phyloP scores from a whole-genome alignment of 92 coral and sea anemone species.

The Porites evermanni region DNA sequence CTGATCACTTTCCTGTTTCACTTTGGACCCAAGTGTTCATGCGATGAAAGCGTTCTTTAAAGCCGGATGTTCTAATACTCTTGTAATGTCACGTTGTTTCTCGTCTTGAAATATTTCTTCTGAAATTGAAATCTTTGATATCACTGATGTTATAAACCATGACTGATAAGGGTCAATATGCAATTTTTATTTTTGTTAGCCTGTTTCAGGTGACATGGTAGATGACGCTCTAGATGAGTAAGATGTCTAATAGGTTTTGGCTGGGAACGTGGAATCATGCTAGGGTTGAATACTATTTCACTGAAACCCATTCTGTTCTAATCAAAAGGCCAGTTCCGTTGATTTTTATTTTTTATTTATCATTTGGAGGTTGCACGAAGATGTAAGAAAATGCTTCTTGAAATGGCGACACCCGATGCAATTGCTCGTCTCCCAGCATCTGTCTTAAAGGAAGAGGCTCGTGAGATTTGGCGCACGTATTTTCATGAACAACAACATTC shows the following conservation, averaged over 20 bases:
- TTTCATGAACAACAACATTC: slow-evolving; percentile 78
- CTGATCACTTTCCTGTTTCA: too few species aligned
- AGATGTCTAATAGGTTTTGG: too few species aligned
- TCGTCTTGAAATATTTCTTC: too few species aligned
- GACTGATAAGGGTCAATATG: too few species aligned
- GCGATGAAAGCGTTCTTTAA: too few species aligned
- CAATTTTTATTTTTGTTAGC: too few species aligned
- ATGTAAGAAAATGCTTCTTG: slow-evolving; percentile 64
- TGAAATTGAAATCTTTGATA: too few species aligned
- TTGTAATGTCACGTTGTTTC: too few species aligned
- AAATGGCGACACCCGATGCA: slow-evolving; percentile 88
- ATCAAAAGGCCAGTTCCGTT: neutral
- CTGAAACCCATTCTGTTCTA: neutral
- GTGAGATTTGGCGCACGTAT: slow-evolving; percentile 51
- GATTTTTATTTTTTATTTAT: neutral
- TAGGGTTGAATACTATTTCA: neutral
- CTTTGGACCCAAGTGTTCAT: too few species aligned
- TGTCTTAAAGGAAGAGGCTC: slow-evolving; percentile 51
- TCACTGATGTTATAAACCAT: too few species aligned
- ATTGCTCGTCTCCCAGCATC: slow-evolving; percentile 77
- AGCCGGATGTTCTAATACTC: too few species aligned
- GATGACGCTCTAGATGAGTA: neutral
- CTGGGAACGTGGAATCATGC: too few species aligned
- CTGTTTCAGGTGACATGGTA: neutral
- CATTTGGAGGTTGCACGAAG: slow-evolving; percentile 48